Conservation (phyloP, 2,888 invertebrate species). For the Trisateles emortualis region DNA sequence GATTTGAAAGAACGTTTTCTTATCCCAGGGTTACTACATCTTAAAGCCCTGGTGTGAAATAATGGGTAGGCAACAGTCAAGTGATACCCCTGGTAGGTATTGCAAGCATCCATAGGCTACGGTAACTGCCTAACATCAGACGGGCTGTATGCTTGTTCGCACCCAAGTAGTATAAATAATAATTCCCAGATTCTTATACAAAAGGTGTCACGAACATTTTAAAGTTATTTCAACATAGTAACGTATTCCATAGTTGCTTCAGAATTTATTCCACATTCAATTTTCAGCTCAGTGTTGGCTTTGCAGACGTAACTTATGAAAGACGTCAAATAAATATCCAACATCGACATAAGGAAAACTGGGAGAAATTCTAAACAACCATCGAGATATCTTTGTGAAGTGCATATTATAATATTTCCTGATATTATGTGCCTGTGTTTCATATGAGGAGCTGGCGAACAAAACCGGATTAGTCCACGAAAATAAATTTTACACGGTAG, state of each 20-base stretch:
- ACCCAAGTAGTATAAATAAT: no score
- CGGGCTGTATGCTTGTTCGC: no score
- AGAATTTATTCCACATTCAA: conserved; percentile 48
- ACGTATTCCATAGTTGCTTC: conserved; percentile 37
- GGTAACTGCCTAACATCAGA: no score
- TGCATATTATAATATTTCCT: conserved; percentile 29
- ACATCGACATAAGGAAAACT: conserved; percentile 44
- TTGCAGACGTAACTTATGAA: conserved; percentile 50
- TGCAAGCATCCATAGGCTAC: no score
- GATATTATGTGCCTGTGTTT: conserved; percentile 11
- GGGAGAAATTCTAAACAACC: conserved; percentile 49
- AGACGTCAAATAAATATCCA: conserved; percentile 55
- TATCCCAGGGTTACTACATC: no score
- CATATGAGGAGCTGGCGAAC: background rate
- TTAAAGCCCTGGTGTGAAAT: no score
- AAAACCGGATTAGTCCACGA: background rate
- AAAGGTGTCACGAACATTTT: conserved; percentile 31
- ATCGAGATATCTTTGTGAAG: conserved; percentile 33
- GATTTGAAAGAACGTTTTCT: no score
- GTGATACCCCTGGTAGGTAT: no score
- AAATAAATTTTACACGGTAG: no score
- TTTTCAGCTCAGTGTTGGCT: conserved; percentile 45
- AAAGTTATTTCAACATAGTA: conserved; percentile 29
- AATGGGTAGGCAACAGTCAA: no score
- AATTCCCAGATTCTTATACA: background rate